phyloP scores from a whole-genome alignment of 2,113 vertebrate species.

The Morone saxatilis region DNA sequence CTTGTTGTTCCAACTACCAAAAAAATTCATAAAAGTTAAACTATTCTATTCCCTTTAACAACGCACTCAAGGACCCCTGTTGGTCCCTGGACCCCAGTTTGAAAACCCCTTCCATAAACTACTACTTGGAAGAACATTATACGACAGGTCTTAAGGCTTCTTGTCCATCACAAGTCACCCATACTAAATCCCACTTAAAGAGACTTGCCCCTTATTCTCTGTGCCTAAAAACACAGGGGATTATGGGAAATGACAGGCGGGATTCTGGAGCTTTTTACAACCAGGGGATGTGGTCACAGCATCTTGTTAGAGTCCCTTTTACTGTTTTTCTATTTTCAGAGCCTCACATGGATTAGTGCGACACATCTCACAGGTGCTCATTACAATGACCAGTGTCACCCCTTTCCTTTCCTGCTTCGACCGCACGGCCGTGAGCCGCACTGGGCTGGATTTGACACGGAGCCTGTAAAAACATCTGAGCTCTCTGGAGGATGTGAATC shows the following conservation, averaged over 20 bases:
- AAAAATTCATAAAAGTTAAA: too few species aligned
- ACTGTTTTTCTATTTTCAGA: constrained; percentile 56
- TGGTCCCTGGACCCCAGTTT: too few species aligned
- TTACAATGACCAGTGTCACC: constrained; percentile 65
- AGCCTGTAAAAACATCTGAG: constrained; percentile 65
- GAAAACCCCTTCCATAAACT: not conserved
- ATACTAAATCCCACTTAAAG: constrained; percentile 31
- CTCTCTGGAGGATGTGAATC: constrained; percentile 27
- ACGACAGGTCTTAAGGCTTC: constrained; percentile 55
- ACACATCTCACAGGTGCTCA: constrained; percentile 72
- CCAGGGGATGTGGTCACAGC: constrained; percentile 48
- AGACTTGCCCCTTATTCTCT: constrained; percentile 34
- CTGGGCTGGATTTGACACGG: constrained; percentile 61
- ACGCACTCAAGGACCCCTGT: too few species aligned
- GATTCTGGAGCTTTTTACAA: constrained; percentile 53
- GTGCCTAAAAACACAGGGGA: constrained; percentile 54
- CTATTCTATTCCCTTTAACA: too few species aligned
- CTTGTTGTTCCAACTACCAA: too few species aligned
- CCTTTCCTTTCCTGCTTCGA: constrained; percentile 34
- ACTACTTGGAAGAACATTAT: constrained; percentile 44
- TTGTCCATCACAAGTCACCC: constrained; percentile 67
- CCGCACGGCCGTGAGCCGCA: constrained; percentile 20
- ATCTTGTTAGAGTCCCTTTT: constrained; percentile 55
- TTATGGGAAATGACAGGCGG: constrained; percentile 46
- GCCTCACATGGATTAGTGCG: constrained; percentile 38